phyloP scores from a whole-genome alignment of 2,113 vertebrate genomes.

The Mungos mungo region DNA sequence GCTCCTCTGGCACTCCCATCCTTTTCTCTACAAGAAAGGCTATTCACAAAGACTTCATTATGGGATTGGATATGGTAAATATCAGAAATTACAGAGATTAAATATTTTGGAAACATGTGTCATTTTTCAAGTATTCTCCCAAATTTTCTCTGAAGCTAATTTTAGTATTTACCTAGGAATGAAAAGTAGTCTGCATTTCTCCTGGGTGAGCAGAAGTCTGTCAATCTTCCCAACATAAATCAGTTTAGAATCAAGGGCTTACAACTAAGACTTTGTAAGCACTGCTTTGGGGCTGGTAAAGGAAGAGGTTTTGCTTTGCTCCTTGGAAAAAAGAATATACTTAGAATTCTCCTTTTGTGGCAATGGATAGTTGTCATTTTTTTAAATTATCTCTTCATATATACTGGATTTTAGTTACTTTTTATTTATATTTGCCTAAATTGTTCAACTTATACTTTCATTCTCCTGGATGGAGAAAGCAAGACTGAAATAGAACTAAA shows the following conservation, averaged over 20 bases:
- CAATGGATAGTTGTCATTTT: neutral
- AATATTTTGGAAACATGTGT: neutral
- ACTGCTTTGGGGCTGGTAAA: neutral
- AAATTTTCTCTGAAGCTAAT: neutral
- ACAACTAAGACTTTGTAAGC: neutral
- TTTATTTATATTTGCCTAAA: neutral
- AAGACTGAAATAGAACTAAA: neutral
- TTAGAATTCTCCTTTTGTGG: neutral
- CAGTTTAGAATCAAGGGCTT: neutral
- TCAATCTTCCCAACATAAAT: neutral
- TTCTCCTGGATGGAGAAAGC: neutral
- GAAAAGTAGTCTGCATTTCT: neutral
- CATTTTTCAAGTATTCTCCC: neutral
- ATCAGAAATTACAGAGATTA: neutral
- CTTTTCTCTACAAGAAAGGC: neutral
- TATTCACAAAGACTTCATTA: neutral
- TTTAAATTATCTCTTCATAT: neutral
- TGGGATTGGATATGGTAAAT: neutral
- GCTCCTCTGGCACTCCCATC: neutral
- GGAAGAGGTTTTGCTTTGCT: neutral
- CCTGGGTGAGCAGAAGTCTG: neutral
- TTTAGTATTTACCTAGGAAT: neutral
- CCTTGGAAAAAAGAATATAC: neutral
- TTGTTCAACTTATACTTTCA: neutral
- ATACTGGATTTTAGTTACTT: neutral